Evolutionary conservation across 2,113 vertebrate genomes (phyloP), one percentile per base, ranked within the genome.

Genomic region (Murina feae): DNA sequence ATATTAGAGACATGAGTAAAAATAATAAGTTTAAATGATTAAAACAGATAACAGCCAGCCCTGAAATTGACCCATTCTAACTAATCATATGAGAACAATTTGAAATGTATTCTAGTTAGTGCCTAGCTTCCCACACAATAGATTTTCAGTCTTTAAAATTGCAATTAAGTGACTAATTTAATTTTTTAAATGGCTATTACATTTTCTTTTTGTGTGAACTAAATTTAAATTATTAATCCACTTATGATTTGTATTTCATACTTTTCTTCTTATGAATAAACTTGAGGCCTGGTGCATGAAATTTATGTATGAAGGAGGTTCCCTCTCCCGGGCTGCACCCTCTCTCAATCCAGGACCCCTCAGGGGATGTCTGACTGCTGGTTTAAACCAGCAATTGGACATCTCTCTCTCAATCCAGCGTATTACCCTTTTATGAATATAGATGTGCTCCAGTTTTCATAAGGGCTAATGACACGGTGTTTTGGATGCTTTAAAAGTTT

Each of bases 131-230:
- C 60, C 87, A 78, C 32, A 69, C 47, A 14, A 83, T n/a, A 86
- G 44, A 75, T 85, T 89, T 42, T 89, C 25, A 89, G 65, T 79
- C 30, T 44, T 92, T 78, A 92, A 96, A 96, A 92, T 85, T 55
- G 5, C 66, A 96, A 94, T 92, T 96, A 95, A 95, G 37, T 89
- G 30, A 94, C 82, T 92, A 94, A 85, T 90, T 89, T 90, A 93
- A 95, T 96, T 95, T 94, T 49, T 91, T 80, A 96, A 90, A 80
- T 85, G 84, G n/a, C 47, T 89, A 80, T 95, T 94, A 82, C 39
- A 93, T 84, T 94, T 93, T 49, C 18, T 90, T 87, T 93, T 65
- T 65, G 9, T 51, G 21, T 75, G 55, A 58, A 9, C 82, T 75
- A 18, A 60, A 17, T 91, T 92, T 96, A 91, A 96, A 87, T 96